Evolutionary conservation across 2,797 vertebrate species (phyloP), one percentile per base, ranked within the genome.

Genomic region (Sparidentex hasta): DNA sequence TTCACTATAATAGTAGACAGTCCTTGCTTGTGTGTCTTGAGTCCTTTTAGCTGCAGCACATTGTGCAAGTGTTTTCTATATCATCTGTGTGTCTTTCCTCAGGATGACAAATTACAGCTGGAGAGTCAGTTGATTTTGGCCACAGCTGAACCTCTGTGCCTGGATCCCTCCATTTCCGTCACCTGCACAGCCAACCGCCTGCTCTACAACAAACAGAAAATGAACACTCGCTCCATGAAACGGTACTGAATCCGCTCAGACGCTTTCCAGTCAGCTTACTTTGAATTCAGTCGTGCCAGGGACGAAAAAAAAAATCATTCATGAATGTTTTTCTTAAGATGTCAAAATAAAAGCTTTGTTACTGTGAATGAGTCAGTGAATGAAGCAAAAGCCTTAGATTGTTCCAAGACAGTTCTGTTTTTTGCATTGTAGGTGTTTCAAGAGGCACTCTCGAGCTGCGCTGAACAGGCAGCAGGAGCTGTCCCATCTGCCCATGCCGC

Each of bases 161-260:
- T 99, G 89, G 98, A 99, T 74, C 98, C 98, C 23, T 99, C 98
- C 64, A 95, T 99, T 87, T 96, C 98, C 27, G 98, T 99, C 82
- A 96, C 97, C 25, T 99, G 98, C 92, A 97, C 98, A 76, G 94
- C 97, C 80, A 99, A 99, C 91, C 97, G 97, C 72, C 96, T 99
- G 86, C 96, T 99, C 18, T 98, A 98, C 94, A 99, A 99, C 93
- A 98, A 97, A 82, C 98, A 99, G 88, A 99, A 99, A 94, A 98
- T 99, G 97, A 99, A 98, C 89, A 98, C 98, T 2, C 96, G 94
- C 59, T 96, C 98, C 8, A 98, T 99, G 97, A 99, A 98, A 96
- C 93, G 98, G 98, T 99, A 93, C 16, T 8, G 8, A 66, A 66
- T 21, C 9, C 55, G 14, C 46, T 61, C 29, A 27, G 1, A 0